phyloP scores from a whole-genome alignment of 1,140 invertebrate species.

The Cephus cinctus region DNA sequence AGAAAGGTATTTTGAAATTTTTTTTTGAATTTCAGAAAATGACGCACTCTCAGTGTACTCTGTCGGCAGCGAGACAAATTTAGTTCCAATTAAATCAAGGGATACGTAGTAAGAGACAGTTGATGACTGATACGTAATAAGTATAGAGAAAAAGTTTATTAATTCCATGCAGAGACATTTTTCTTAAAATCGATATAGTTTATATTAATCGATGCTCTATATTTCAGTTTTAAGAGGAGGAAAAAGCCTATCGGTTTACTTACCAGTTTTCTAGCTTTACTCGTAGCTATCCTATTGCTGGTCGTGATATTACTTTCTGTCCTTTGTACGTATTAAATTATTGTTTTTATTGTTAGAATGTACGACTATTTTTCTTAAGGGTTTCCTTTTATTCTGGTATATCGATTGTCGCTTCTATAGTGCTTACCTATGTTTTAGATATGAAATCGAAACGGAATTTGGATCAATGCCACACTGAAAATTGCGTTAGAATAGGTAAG shows the following conservation, averaged over 20 bases:
- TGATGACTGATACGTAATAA: conserved; percentile 42
- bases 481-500: conserved; percentile 48
- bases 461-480: conserved; percentile 41
- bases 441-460: conserved; percentile 9
- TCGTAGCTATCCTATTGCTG: conserved; percentile 18
- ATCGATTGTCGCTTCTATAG: neutral
- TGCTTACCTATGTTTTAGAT: conserved; percentile 23
- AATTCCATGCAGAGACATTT: neutral
- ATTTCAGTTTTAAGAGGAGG: conserved; percentile 34
- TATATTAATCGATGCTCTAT: neutral
- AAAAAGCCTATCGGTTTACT: conserved; percentile 14
- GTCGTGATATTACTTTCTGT: conserved; percentile 27
- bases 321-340: conserved; percentile 34
- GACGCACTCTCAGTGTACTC: conserved; percentile 40
- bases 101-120: conserved; percentile 40
- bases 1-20: no score
- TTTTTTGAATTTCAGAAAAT: conserved; percentile 17
- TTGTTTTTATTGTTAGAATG: neutral
- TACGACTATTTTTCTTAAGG: neutral
- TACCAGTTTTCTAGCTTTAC: conserved; percentile 17
- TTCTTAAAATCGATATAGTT: neutral
- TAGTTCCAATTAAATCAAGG: conserved; percentile 44
- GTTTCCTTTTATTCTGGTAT: neutral
- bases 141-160: conserved; percentile 19
- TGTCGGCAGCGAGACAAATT: conserved; percentile 34